Percentiles rank a stretch among this genome's conserved stretches.
phyloP scores from a whole-genome alignment of 2,797 vertebrate species.

The Aulostomus chinensis region DNA sequence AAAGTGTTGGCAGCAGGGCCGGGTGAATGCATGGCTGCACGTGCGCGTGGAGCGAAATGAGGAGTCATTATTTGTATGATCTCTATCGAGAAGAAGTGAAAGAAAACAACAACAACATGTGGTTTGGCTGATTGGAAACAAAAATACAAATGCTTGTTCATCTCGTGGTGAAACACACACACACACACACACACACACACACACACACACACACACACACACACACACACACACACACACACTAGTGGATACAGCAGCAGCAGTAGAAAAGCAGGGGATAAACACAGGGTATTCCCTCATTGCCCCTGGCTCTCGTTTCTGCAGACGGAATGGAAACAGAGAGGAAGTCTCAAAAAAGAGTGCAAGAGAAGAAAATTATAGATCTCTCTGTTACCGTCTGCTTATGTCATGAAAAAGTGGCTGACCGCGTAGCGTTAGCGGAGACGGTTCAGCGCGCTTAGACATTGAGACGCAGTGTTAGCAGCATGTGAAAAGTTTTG shows the following conservation, averaged over 20 bases:
- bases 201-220: neutral
- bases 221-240: neutral
- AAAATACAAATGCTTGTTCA: neutral
- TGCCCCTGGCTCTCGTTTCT: constrained; percentile 55
- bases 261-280: constrained; percentile 49
- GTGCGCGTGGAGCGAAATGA: neutral
- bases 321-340: constrained; percentile 57
- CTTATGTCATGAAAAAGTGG: constrained; percentile 62
- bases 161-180: no score
- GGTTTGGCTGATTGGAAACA: constrained; percentile 10
- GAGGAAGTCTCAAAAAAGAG: constrained; percentile 51
- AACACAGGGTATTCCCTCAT: constrained; percentile 62
- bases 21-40: neutral
- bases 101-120: no score
- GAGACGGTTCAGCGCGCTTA: constrained; percentile 28
- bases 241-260: constrained; percentile 19
- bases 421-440: constrained; percentile 51
- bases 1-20: constrained; percentile 8
- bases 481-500: constrained; percentile 34
- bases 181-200: neutral
- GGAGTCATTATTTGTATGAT: no score
- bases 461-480: constrained; percentile 52
- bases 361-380: constrained; percentile 67
- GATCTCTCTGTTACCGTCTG: constrained; percentile 65
- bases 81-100: neutral